Evolutionary conservation across 1,140 invertebrate genomes (phyloP).

Genomic region (Danaus melanippus): DNA sequence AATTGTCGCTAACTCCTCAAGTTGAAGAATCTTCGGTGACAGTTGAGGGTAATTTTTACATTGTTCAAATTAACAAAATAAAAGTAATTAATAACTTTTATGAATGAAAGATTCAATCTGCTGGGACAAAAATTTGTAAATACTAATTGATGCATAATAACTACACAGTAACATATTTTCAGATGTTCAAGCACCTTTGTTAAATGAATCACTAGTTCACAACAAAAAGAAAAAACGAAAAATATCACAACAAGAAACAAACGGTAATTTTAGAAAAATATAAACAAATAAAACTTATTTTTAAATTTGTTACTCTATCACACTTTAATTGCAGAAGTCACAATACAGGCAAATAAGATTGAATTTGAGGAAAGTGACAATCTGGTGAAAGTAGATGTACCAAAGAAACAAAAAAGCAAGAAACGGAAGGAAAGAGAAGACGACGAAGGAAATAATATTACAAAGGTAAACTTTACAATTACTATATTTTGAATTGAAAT

Average conservation of each 20-base stretch:
- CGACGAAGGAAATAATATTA: constrained; percentile 26
- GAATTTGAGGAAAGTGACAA: too few species aligned
- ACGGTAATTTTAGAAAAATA: constrained; percentile 7
- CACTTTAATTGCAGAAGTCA: background rate
- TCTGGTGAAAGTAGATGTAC: constrained; percentile 10
- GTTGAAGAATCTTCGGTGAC: constrained; percentile 10
- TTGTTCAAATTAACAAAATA: too few species aligned
- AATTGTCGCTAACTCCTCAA: constrained; percentile 8
- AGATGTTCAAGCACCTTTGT: constrained; percentile 3
- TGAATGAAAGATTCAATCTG: too few species aligned
- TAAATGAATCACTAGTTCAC: constrained; percentile 19
- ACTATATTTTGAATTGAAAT: constrained; percentile 9
- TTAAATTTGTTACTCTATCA: too few species aligned
- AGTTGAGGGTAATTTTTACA: too few species aligned
- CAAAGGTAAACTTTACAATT: constrained; percentile 30
- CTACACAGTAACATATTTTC: too few species aligned
- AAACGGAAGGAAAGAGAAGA: constrained; percentile 38
- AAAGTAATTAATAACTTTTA: too few species aligned
- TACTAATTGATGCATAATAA: too few species aligned
- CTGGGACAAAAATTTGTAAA: too few species aligned
- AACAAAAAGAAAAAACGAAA: constrained; percentile 37
- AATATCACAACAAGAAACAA: constrained; percentile 21
- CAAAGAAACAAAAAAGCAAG: constrained; percentile 21
- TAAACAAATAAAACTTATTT: too few species aligned
- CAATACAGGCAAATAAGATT: constrained; percentile 3